Evolutionary conservation across 2,797 vertebrate genomes (phyloP).

Genomic region (Myotis myotis): DNA sequence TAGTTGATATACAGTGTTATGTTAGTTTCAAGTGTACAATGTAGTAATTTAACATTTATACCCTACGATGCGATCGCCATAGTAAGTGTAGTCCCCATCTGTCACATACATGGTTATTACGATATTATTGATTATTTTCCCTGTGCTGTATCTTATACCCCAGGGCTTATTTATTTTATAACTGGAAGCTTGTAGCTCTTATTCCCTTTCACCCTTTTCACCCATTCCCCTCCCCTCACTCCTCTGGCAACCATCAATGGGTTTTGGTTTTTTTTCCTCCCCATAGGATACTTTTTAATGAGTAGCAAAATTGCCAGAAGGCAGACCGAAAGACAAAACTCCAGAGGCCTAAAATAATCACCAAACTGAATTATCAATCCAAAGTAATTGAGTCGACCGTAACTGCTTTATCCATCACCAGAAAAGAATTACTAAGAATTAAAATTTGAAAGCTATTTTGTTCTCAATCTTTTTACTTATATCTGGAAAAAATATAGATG

Average conservation of each 20-base stretch:
- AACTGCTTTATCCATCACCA: background rate
- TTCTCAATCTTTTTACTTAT: background rate
- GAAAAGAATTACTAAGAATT: slow-evolving; percentile 32
- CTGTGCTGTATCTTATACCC: background rate
- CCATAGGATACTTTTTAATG: slow-evolving; percentile 22
- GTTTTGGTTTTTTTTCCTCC: background rate
- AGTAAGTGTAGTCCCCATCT: background rate
- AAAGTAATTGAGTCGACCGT: slow-evolving; percentile 23
- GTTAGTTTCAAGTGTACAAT: background rate
- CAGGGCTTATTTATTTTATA: background rate
- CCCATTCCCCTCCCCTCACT: background rate
- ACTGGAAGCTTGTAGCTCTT: background rate
- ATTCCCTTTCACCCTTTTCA: background rate
- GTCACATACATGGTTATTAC: no score
- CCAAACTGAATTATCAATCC: background rate
- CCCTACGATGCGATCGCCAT: no score
- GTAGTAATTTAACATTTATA: background rate
- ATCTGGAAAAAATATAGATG: background rate
- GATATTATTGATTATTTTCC: rapidly evolving
- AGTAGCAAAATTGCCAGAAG: slow-evolving; percentile 41
- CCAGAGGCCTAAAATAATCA: background rate
- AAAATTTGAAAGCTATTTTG: background rate
- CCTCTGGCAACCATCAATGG: background rate
- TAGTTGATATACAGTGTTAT: no score
- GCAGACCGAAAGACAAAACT: background rate